phyloP scores from a whole-genome alignment of 1,140 invertebrate genomes.

The Teleogryllus occipitalis region DNA sequence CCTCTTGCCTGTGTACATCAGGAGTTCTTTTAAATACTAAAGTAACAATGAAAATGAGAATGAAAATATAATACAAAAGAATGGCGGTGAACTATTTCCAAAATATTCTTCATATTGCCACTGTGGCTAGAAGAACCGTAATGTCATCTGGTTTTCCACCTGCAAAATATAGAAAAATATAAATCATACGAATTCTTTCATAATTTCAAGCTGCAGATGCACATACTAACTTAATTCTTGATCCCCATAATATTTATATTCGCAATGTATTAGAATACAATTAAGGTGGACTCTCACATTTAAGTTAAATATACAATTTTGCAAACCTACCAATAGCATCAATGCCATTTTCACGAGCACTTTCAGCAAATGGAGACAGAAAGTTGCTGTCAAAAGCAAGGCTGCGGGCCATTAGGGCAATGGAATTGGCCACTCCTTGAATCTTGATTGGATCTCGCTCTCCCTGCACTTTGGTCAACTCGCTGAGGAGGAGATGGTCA shows the following conservation, averaged over 20 bases:
- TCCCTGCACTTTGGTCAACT: conserved; percentile 62
- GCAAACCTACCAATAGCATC: conserved; percentile 71
- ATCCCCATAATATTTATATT: background rate
- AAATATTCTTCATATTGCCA: conserved; percentile 56
- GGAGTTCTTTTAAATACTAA: background rate
- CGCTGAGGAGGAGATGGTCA: conserved; percentile 74
- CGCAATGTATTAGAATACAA: background rate
- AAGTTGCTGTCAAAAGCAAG: conserved; percentile 89
- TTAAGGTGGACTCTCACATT: background rate
- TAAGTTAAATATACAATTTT: background rate
- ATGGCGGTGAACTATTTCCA: conserved; percentile 15
- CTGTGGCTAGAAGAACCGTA: conserved; percentile 87
- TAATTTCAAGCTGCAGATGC: no score
- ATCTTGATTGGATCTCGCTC: conserved; percentile 62
- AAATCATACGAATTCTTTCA: no score
- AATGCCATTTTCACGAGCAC: conserved; percentile 86
- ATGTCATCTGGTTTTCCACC: conserved; percentile 97
- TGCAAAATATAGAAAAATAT: conserved; percentile 44
- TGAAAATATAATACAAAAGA: conserved; percentile 22
- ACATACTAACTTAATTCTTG: background rate
- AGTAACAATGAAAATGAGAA: conserved; percentile 7
- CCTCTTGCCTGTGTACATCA: no score
- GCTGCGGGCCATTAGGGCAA: conserved; percentile 88
- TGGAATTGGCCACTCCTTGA: conserved; percentile 85
- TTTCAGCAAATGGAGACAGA: conserved; percentile 91